Evolutionary conservation across 2,797 vertebrate species (phyloP), one percentile per base, ranked within the genome.

Genomic region (Phataginus tetradactyla): DNA sequence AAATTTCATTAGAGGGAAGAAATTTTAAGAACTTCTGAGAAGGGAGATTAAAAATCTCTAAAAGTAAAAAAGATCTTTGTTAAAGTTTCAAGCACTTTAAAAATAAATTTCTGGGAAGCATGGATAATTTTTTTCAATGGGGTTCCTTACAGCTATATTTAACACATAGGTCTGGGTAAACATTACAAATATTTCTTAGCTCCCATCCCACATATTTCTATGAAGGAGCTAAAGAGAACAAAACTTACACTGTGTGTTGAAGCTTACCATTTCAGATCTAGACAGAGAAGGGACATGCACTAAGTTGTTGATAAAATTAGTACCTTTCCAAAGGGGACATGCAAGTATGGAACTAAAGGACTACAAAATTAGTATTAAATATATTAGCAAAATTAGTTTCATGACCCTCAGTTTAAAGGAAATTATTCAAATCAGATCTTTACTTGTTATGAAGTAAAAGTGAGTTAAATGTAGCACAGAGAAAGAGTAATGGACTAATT

Each of bases 321-420:
- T 7, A 7, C 66, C 92, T 96, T 90, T 84, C 96, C 96, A 85
- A 71, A 78, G 93, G 84, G 91, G 79, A 77, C 92, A 94, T 97
- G 96, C 96, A 96, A 96, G 74, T 68, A 18, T 51, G 85, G 85
- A 14, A 86, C 93, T 96, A 96, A 79, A 78, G 81, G 59, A 93
- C 96, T 97, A 96, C 85, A 94, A 86, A 96, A 91, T 32, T 64
- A 86, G 93, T 57, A 71, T 95, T 93, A 88, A 72, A 84, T 34
- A 84, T 6, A 80, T 77, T 78, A 93, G 96, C 64, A 81, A 59
- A 81, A 23, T 96, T 96, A 97, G 95, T 96, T 93, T 85, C 90
- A 90, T 11, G 14, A 18, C 7, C 77, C 11, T 77, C 61, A 68
- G 75, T 84, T 69, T 45, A 45, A 77, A 94, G 45, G 34, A 93